phyloP scores from a whole-genome alignment of 2,113 vertebrate species.

The Thryonomys swinderianus region DNA sequence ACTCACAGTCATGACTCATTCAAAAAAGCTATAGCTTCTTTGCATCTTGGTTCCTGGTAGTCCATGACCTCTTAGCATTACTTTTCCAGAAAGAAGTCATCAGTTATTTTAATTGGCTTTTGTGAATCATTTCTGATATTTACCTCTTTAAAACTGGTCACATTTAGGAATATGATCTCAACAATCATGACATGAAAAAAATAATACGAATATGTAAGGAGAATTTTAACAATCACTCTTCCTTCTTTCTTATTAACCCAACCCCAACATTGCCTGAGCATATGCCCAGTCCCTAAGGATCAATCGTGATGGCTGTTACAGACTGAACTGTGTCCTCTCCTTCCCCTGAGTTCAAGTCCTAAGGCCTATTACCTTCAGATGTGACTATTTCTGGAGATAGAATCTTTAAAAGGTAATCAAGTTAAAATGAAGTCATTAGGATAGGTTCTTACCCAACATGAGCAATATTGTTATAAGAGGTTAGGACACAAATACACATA shows the following conservation, averaged over 20 bases:
- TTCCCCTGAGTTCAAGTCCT: neutral
- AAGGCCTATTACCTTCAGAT: neutral
- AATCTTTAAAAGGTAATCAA: neutral
- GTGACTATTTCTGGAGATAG: neutral
- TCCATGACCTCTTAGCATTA: neutral
- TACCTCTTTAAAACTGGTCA: neutral
- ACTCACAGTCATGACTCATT: neutral
- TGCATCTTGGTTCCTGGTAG: neutral
- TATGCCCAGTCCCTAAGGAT: neutral
- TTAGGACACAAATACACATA: neutral
- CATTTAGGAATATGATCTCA: constrained; percentile 17
- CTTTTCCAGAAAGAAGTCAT: neutral
- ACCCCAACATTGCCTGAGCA: neutral
- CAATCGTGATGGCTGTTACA: neutral
- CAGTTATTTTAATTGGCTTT: neutral
- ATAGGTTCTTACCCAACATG: neutral
- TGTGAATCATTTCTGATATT: neutral
- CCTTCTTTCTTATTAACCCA: neutral
- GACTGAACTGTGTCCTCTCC: neutral
- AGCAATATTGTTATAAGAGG: neutral
- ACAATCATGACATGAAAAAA: neutral
- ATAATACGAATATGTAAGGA: neutral
- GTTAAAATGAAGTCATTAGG: neutral
- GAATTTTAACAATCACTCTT: neutral
- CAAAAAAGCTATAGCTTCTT: neutral